Evolutionary conservation across 1,140 invertebrate genomes (phyloP).

Genomic region (Glossosoma conforme): DNA sequence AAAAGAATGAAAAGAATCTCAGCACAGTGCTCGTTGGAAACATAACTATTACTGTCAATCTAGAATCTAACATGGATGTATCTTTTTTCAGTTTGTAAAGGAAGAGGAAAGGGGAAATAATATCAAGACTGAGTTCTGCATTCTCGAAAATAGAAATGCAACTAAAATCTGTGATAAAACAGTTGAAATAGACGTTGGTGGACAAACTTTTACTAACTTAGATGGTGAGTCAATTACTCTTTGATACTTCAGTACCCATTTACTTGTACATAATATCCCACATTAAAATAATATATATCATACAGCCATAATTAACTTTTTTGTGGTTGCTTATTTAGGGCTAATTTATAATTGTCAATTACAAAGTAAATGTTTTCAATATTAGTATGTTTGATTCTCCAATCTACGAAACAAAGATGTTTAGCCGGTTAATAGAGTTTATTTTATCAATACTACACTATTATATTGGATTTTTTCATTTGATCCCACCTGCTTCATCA

Average conservation of each 20-base stretch:
- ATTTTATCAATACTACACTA: no score
- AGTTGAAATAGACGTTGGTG: no score
- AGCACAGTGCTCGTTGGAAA: no score
- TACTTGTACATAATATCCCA: neutral
- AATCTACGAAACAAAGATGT: no score
- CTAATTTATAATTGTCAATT: no score
- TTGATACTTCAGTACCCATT: neutral
- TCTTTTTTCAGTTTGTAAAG: slow-evolving; percentile 13
- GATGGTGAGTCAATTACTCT: neutral
- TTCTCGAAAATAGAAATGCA: slow-evolving; percentile 5
- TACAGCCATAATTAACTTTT: neutral
- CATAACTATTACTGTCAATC: no score
- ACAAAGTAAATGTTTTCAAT: no score
- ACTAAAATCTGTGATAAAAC: neutral
- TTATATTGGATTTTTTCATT: no score
- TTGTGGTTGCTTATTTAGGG: neutral
- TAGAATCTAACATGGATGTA: neutral
- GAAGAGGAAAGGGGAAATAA: slow-evolving; percentile 6
- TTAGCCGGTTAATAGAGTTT: no score
- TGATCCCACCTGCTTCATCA: no score
- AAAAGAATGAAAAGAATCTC: no score
- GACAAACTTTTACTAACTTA: neutral
- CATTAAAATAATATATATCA: neutral
- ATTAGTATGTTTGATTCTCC: neutral
- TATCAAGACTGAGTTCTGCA: slow-evolving; percentile 15